Base-by-base conservation (phyloP, 2,888 invertebrate genomes). In the Petrolisthes manimaculis region DNA sequence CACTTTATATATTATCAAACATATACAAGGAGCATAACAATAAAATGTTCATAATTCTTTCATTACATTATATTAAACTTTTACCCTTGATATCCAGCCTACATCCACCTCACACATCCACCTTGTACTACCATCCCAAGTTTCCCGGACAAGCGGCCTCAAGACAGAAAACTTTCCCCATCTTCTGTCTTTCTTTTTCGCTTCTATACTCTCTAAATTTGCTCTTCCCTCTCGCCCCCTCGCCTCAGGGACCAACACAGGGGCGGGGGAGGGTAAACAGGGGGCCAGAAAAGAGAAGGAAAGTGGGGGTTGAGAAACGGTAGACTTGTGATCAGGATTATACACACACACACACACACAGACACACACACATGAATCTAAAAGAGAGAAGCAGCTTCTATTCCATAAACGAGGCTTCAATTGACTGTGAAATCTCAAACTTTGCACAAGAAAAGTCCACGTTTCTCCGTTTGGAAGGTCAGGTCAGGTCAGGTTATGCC, bases 141-240 rank as follows among this genome's bases (percentile, higher is more conserved):
- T n/a, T n/a, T n/a, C n/a, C n/a, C n/a, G n/a, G n/a, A n/a, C n/a
- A n/a, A n/a, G n/a, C n/a, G n/a, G n/a, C n/a, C n/a, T n/a, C n/a
- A n/a, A n/a, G n/a, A n/a, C n/a, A n/a, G n/a, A n/a, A 71, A 71
- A n/a, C n/a, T 71, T 8, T 12, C 5, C 71, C 71, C 71, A 71
- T 71, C 71, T 71, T 71, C 71, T n/a, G n/a, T n/a, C 61, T 24
- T 37, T 67, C 56, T 24, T 81, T 81, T 61, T 81, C 81, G 81
- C 81, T 81, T 81, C 81, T 61, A 61, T 81, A 81, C 81, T 21
- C 80, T 56, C 56, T 81, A 61, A 81, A 81, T 81, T 81, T 81
- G 53, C 81, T 81, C 24, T 81, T 81, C 81, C 61, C 61, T 61
- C 80, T 81, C 61, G 12, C 55, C 79, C 81, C 61, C 21, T 55